Conservation (phyloP, 2,113 vertebrate genomes). For the Cephalopholis sonnerati region DNA sequence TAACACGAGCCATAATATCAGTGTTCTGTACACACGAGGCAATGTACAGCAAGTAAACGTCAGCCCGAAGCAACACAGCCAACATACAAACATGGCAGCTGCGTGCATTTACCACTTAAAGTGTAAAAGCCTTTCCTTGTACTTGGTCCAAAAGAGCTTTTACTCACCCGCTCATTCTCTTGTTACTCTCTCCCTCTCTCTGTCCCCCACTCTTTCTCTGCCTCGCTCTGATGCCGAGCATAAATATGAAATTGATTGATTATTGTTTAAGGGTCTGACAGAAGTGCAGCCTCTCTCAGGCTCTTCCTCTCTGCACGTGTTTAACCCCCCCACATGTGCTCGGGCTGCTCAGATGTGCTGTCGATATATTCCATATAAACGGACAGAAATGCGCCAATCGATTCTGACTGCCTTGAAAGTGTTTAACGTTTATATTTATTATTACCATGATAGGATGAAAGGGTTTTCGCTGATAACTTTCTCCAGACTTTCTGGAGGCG, state of each 20-base stretch:
- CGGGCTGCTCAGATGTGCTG: background rate
- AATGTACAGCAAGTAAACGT: constrained; percentile 11
- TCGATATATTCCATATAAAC: background rate
- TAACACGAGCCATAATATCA: constrained; percentile 13
- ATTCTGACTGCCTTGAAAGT: background rate
- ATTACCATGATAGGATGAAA: background rate
- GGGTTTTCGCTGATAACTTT: background rate
- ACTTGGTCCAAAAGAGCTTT: constrained; percentile 83
- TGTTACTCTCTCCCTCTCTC: background rate
- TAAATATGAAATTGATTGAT: constrained; percentile 75
- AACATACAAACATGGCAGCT: constrained; percentile 55
- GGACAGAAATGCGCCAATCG: background rate
- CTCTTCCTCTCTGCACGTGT: constrained; percentile 14
- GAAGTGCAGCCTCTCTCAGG: background rate
- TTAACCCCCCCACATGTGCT: background rate
- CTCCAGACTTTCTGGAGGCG: background rate
- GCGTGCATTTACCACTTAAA: constrained; percentile 71
- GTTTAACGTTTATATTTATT: too few relatives aligned
- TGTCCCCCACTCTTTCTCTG: background rate
- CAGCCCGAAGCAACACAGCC: constrained; percentile 13
- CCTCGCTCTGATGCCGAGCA: constrained; percentile 31
- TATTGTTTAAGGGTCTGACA: constrained; percentile 71
- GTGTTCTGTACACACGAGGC: background rate
- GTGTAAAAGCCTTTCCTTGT: constrained; percentile 83
- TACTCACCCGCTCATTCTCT: constrained; percentile 58